Percentiles rank a stretch among this genome's conserved stretches.
Conservation (phyloP, 1,140 invertebrate species). For the Camponotus vicinus region DNA sequence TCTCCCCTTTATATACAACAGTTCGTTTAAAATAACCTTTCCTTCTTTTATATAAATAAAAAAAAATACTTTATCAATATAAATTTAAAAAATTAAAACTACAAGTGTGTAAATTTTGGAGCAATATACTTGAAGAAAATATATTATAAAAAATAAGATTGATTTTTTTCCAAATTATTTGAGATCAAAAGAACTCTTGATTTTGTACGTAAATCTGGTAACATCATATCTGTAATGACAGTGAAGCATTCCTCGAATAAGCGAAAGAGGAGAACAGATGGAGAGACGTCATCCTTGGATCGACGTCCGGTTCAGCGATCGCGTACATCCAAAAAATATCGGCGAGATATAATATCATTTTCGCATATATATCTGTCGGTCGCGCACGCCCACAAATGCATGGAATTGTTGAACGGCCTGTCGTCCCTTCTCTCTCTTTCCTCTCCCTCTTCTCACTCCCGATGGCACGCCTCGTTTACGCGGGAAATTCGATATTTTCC, state of each 20-base stretch:
- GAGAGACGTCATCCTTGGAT: slow-evolving; percentile 5
- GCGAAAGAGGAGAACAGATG: not conserved
- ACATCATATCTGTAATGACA: not conserved
- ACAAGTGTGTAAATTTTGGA: too few relatives aligned
- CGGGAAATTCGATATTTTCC: slow-evolving; percentile 64
- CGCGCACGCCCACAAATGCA: slow-evolving; percentile 46
- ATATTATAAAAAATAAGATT: too few relatives aligned
- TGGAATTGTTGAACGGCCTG: slow-evolving; percentile 31
- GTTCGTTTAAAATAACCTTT: not conserved
- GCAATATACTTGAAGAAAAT: too few relatives aligned
- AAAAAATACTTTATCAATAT: too few relatives aligned
- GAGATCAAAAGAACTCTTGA: too few relatives aligned
- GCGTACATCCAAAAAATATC: not conserved
- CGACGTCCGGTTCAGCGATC: not conserved
- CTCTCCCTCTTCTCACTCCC: not conserved
- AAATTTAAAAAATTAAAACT: too few relatives aligned
- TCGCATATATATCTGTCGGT: not conserved
- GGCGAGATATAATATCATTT: slow-evolving; percentile 54
- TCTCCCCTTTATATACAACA: not conserved
- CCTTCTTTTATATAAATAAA: too few relatives aligned
- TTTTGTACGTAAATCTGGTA: not conserved
- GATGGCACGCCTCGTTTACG: slow-evolving; percentile 57
- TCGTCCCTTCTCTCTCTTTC: not conserved
- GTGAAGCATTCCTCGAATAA: not conserved
- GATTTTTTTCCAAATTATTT: not conserved